phyloP scores from a whole-genome alignment of 1,140 invertebrate genomes.

The Fopius arisanus region DNA sequence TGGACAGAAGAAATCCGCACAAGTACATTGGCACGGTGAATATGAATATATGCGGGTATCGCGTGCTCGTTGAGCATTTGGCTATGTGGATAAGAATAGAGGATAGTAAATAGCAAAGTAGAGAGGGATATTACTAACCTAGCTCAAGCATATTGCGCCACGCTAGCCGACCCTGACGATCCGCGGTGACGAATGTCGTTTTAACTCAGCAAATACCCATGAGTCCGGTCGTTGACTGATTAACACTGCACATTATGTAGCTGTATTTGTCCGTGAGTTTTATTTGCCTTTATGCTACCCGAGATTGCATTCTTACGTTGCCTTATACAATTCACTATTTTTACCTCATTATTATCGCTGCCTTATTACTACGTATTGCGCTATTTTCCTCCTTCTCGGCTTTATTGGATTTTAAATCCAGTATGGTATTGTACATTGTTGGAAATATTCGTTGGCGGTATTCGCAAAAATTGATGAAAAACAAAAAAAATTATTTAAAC shows the following conservation, averaged over 20 bases:
- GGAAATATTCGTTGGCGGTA: not conserved
- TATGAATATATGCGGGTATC: constrained; percentile 29
- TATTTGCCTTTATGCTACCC: not conserved
- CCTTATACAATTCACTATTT: not conserved
- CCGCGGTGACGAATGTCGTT: not conserved
- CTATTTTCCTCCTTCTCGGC: not conserved
- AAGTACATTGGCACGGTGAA: not conserved
- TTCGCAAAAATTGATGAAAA: too few relatives aligned
- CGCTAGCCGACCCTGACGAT: constrained; percentile 56
- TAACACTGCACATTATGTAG: constrained; percentile 34
- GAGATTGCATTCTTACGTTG: not conserved
- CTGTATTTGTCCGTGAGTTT: not conserved
- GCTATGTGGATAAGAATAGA: constrained; percentile 42
- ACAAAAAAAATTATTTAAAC: too few relatives aligned
- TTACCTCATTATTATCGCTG: not conserved
- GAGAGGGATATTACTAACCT: constrained; percentile 48
- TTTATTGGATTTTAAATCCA: not conserved
- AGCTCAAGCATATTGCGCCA: constrained; percentile 47
- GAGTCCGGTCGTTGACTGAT: constrained; percentile 59
- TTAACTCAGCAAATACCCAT: constrained; percentile 37
- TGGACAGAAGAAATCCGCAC: not conserved
- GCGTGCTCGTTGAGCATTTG: constrained; percentile 39
- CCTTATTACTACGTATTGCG: not conserved
- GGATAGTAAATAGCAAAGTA: constrained; percentile 42
- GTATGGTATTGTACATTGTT: not conserved